phyloP scores from a whole-genome alignment of 2,888 invertebrate genomes.

The Limenitis camilla region DNA sequence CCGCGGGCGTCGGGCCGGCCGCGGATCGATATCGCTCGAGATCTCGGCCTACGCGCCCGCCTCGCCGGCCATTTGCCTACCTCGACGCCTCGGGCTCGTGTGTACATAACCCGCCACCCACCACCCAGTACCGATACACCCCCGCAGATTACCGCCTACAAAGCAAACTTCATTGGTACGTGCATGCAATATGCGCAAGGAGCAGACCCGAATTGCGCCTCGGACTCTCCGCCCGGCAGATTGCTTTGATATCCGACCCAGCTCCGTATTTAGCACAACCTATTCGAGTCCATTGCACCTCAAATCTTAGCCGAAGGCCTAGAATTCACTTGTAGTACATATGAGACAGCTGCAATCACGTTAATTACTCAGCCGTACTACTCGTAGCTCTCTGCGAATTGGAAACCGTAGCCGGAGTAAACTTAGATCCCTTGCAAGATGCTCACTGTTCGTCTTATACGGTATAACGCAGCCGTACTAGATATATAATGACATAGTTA shows the following conservation, averaged over 20 bases:
- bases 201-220: constrained; percentile 63
- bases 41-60: constrained; percentile 70
- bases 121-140: constrained; percentile 64
- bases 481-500: no score
- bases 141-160: constrained; percentile 74
- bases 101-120: constrained; percentile 70
- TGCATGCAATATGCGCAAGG: constrained; percentile 75
- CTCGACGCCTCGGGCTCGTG: constrained; percentile 72
- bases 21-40: constrained; percentile 72
- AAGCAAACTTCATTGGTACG: constrained; percentile 75
- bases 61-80: constrained; percentile 74
- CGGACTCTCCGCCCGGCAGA: constrained; percentile 44
- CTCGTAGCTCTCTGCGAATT: constrained; percentile 13
- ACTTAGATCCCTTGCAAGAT: constrained; percentile 3
- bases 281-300: constrained; percentile 37
- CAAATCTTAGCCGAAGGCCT: constrained; percentile 50
- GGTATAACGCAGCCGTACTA: no score
- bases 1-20: constrained; percentile 47
- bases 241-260: constrained; percentile 66
- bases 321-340: constrained; percentile 36
- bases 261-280: constrained; percentile 40
- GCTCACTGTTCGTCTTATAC: neutral
- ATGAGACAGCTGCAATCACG: constrained; percentile 44
- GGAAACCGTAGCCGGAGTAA: constrained; percentile 18
- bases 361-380: constrained; percentile 47